Evolutionary conservation across 2,113 vertebrate genomes (phyloP).

Genomic region (Silurus asotus): DNA sequence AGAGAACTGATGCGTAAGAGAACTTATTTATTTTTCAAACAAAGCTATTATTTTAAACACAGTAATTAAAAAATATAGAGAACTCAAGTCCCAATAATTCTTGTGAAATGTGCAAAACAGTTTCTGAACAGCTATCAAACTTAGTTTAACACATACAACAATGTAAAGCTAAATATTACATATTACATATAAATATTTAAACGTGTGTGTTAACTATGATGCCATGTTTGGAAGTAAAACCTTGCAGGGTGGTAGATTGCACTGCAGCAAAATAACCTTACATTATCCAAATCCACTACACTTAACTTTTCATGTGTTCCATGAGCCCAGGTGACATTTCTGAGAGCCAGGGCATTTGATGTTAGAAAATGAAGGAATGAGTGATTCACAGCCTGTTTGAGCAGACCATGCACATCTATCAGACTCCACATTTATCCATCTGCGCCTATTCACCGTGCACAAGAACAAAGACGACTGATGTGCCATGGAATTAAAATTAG

Average conservation of each 20-base stretch:
- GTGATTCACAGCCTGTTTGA: slow-evolving; percentile 13
- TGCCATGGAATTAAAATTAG: slow-evolving; percentile 74
- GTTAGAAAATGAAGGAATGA: slow-evolving; percentile 5
- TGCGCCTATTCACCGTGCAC: slow-evolving; percentile 56
- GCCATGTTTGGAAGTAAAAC: background rate
- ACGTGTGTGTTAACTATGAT: background rate
- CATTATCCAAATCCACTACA: background rate
- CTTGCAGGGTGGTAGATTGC: background rate
- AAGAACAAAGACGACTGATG: slow-evolving; percentile 65
- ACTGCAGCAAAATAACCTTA: background rate
- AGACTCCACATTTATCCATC: slow-evolving; percentile 63
- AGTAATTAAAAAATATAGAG: no score
- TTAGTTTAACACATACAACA: background rate
- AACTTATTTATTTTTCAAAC: no score
- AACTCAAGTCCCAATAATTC: no score
- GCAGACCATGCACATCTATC: slow-evolving; percentile 62
- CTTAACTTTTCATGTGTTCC: background rate
- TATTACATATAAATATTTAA: no score
- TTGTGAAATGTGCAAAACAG: background rate
- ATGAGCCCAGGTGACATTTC: slow-evolving; percentile 1
- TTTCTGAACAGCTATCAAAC: background rate
- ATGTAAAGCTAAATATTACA: background rate
- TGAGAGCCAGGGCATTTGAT: slow-evolving; percentile 15
- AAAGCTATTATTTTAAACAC: no score
- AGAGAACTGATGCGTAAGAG: background rate